Conservation (phyloP, 2,888 invertebrate species). For the Oligia strigilis region DNA sequence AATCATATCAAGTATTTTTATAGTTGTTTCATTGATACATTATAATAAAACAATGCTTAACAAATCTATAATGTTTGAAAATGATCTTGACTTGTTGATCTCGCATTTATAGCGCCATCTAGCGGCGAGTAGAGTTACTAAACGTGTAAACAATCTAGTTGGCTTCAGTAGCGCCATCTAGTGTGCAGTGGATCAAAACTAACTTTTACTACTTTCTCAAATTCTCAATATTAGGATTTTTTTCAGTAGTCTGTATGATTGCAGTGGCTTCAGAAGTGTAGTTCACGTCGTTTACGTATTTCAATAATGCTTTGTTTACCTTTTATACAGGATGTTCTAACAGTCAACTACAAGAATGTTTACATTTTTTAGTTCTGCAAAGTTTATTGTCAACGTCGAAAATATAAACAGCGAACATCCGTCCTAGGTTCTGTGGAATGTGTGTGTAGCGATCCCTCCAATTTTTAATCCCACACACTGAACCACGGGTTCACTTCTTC, state of each 20-base stretch:
- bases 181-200: conserved; percentile 31
- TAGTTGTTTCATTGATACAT: background rate
- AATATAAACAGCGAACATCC: conserved; percentile 76
- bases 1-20: conserved; percentile 2
- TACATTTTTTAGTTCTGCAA: conserved; percentile 33
- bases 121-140: conserved; percentile 50
- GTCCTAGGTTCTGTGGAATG: conserved; percentile 51
- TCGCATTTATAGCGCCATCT: conserved; percentile 51
- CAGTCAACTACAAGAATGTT: conserved; percentile 27
- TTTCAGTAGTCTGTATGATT: too few relatives aligned
- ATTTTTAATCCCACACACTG: conserved; percentile 69
- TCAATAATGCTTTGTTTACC: conserved; percentile 17
- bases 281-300: background rate
- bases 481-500: conserved; percentile 57
- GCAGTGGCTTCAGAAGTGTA: too few relatives aligned
- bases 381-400: conserved; percentile 54
- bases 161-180: conserved; percentile 48
- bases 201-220: conserved; percentile 9
- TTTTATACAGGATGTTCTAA: conserved; percentile 10
- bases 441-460: conserved; percentile 71
- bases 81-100: background rate
- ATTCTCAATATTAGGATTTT: background rate
- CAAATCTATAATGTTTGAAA: background rate
- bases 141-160: background rate
- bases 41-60: background rate